Percentiles rank a stretch among this genome's conserved stretches.
Conservation (phyloP, 2,888 invertebrate species). For the Liodrosophila aerea region DNA sequence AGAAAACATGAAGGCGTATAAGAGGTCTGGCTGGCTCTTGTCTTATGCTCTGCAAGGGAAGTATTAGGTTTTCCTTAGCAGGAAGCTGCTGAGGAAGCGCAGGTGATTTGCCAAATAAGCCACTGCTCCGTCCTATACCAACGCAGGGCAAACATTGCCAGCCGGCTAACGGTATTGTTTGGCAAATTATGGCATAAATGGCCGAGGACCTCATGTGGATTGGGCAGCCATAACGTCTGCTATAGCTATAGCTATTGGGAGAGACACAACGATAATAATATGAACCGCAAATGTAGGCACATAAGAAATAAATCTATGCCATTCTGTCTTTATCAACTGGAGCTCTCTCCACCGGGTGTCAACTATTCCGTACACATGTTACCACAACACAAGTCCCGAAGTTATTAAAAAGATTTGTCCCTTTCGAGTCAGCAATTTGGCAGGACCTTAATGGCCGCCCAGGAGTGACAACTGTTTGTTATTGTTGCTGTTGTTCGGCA, state of each 20-base stretch:
- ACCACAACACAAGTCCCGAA: constrained; percentile 31
- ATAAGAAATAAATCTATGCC: constrained; percentile 70
- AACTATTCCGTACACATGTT: constrained; percentile 75
- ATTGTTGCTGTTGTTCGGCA: constrained; percentile 33
- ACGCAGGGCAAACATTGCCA: not conserved
- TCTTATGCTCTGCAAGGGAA: constrained; percentile 60
- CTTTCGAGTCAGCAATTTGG: constrained; percentile 64
- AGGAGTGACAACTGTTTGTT: constrained; percentile 63
- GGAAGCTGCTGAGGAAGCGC: constrained; percentile 77
- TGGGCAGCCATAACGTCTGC: not conserved
- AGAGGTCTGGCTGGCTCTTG: constrained; percentile 34
- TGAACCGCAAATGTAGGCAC: constrained; percentile 63
- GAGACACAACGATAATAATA: constrained; percentile 55
- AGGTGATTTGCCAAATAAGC: constrained; percentile 78
- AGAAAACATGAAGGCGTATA: constrained; percentile 45
- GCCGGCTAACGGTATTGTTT: constrained; percentile 32
- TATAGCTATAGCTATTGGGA: not conserved
- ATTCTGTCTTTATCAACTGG: constrained; percentile 78
- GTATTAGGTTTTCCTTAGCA: constrained; percentile 72
- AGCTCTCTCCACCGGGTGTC: constrained; percentile 35
- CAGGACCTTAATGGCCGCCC: constrained; percentile 55
- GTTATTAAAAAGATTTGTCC: constrained; percentile 77
- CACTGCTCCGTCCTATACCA: not conserved
- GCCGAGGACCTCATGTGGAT: constrained; percentile 47
- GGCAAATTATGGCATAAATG: constrained; percentile 67